Evolutionary conservation across 2,113 vertebrate genomes (phyloP).

Genomic region (Bubo bubo): DNA sequence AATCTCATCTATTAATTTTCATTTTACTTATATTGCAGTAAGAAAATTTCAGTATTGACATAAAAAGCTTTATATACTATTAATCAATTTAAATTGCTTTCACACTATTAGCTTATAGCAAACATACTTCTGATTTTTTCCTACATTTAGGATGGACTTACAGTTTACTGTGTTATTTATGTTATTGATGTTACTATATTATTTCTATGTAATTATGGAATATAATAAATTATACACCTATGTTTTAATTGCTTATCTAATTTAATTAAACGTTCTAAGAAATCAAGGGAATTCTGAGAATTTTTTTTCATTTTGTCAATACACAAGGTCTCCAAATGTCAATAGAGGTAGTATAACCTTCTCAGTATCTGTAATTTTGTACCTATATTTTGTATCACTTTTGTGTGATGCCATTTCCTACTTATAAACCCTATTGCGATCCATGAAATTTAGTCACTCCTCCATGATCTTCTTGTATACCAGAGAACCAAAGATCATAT

Average conservation of each 20-base stretch:
- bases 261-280: not conserved
- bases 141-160: not conserved
- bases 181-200: not conserved
- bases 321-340: not conserved
- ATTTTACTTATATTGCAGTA: not conserved
- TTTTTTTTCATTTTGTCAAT: not conserved
- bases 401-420: not conserved
- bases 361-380: not conserved
- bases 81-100: not conserved
- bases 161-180: not conserved
- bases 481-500: not conserved
- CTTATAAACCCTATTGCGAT: not conserved
- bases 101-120: not conserved
- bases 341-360: not conserved
- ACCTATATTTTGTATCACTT: not conserved
- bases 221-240: fast-evolving
- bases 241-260: not conserved
- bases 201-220: not conserved
- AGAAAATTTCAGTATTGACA: not conserved
- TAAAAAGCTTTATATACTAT: not conserved
- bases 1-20: not conserved
- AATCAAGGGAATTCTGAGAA: not conserved
- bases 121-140: not conserved
- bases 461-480: not conserved
- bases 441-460: not conserved